Percentiles rank a stretch among this genome's conserved stretches.
phyloP scores from a whole-genome alignment of 2,113 vertebrate genomes.

The Gracilinanus agilis region DNA sequence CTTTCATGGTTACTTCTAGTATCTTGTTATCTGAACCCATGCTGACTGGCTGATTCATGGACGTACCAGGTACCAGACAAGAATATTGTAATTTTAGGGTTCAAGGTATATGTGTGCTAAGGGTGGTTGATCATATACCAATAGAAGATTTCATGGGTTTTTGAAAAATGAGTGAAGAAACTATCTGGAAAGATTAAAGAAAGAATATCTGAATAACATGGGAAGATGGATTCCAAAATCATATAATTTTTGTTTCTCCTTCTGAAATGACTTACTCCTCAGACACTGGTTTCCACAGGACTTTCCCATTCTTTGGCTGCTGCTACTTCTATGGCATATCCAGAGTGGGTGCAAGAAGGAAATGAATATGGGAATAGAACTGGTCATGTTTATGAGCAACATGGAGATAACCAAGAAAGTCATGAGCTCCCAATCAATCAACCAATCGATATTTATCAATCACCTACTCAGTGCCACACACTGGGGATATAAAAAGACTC shows the following conservation, averaged over 20 bases:
- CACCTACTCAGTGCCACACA: neutral
- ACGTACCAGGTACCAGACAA: neutral
- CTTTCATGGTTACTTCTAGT: neutral
- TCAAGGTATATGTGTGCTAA: neutral
- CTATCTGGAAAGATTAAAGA: neutral
- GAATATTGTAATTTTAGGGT: neutral
- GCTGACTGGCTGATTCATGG: neutral
- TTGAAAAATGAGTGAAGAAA: neutral
- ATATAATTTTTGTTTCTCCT: neutral
- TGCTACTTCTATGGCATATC: neutral
- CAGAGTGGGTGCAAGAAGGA: neutral
- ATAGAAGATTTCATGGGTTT: neutral
- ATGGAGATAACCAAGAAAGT: neutral
- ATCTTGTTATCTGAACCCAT: neutral
- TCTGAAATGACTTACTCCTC: neutral
- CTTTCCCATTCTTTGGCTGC: too few relatives aligned
- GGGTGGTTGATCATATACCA: neutral
- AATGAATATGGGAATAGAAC: too few relatives aligned
- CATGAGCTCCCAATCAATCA: neutral
- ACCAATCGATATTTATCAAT: neutral
- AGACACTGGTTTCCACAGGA: neutral
- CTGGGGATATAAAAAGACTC: neutral
- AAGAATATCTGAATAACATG: neutral
- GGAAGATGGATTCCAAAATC: neutral
- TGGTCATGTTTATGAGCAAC: too few relatives aligned